A percentile compares a stretch with the other conserved stretches of the same genome.
Evolutionary conservation across 2,888 invertebrate species (phyloP).

Genomic region (Eumerus sabulonum): DNA sequence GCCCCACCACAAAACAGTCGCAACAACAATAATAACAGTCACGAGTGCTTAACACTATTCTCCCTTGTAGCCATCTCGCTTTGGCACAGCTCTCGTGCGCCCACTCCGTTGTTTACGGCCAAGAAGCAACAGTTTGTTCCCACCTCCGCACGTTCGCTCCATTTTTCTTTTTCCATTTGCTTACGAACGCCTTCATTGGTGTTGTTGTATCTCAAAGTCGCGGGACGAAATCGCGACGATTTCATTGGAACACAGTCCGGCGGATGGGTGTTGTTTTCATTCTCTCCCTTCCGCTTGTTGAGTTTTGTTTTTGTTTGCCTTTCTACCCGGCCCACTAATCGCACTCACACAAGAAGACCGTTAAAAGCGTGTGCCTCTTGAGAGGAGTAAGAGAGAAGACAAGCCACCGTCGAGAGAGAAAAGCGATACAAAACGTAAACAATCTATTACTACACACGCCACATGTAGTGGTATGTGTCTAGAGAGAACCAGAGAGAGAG

Average conservation of each 20-base stretch:
- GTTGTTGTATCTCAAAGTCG: constrained; percentile 60
- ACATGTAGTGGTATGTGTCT: neutral
- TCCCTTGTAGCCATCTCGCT: constrained; percentile 31
- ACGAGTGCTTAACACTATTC: neutral
- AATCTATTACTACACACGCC: constrained; percentile 20
- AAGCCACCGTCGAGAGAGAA: constrained; percentile 20
- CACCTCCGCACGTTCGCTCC: constrained; percentile 67
- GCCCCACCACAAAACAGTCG: constrained; percentile 21
- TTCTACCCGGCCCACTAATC: constrained; percentile 62
- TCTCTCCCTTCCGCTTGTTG: constrained; percentile 27
- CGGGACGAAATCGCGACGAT: constrained; percentile 55
- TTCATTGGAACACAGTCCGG: constrained; percentile 61
- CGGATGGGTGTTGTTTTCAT: constrained; percentile 21
- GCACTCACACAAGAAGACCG: constrained; percentile 10
- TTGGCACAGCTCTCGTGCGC: constrained; percentile 43
- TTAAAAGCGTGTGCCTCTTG: neutral
- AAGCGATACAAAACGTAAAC: constrained; percentile 52
- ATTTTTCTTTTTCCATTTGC: constrained; percentile 60
- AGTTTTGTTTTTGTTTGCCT: constrained; percentile 44
- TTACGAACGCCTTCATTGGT: constrained; percentile 27
- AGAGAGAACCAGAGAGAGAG: constrained; percentile 20
- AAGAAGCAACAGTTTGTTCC: constrained; percentile 67
- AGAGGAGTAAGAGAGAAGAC: constrained; percentile 29
- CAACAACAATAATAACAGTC: neutral
- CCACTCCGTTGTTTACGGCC: constrained; percentile 39